These are phyloP conservation scores for Molossus molossus DNA, from an alignment of 2,797 vertebrate species.

Conservation along the genomic window DNA sequence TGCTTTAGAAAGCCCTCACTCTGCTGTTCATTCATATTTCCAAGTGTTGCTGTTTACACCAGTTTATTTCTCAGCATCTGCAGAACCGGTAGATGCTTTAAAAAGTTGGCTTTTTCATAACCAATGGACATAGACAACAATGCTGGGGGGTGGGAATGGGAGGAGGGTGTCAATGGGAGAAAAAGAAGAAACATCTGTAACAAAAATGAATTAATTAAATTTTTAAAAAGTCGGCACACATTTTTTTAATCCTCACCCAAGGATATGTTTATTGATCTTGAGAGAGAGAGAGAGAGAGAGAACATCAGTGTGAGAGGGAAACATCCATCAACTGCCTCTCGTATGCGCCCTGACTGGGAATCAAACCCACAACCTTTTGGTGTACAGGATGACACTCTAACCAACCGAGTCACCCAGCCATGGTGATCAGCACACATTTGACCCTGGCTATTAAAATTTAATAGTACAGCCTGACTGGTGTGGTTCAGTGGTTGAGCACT, in stretches of 20 bases:
- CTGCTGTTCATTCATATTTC: constrained; percentile 32
- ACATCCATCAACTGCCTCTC: neutral
- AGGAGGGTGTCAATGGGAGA: no score
- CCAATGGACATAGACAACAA: no score
- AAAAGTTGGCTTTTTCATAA: neutral
- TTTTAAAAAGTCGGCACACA: neutral
- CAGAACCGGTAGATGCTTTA: constrained; percentile 1
- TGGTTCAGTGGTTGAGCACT: no score
- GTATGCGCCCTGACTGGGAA: neutral
- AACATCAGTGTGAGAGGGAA: neutral
- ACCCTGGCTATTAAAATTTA: neutral
- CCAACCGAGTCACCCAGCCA: no score
- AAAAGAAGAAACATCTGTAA: no score
- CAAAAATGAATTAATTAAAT: no score
- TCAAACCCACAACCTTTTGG: no score
- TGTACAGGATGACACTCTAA: no score
- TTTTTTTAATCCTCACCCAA: neutral
- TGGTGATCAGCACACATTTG: neutral
- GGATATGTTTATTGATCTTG: neutral
- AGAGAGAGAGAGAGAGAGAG: neutral
- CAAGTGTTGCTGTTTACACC: neutral
- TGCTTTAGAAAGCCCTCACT: constrained; percentile 44
- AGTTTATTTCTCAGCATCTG: neutral
- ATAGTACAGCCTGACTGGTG: neutral
- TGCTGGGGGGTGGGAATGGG: no score